Conservation (phyloP, 2,888 invertebrate genomes). For the Amiota communis region DNA sequence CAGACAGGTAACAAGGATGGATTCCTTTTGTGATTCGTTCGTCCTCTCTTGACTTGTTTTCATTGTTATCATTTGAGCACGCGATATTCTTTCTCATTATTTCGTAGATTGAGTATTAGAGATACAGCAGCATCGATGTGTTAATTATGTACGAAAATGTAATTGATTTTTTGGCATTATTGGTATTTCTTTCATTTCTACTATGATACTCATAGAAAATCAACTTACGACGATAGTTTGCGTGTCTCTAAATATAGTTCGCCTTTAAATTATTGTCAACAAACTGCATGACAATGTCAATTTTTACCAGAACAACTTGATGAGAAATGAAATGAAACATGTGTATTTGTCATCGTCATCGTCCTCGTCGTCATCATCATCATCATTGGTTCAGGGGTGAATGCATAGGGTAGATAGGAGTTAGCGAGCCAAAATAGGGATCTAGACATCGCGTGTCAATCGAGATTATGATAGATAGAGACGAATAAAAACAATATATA, state of each 20-base stretch:
- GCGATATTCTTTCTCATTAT: too few relatives aligned
- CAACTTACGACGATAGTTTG: neutral
- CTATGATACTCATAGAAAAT: too few relatives aligned
- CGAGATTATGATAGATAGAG: constrained; percentile 63
- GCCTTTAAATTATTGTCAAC: constrained; percentile 51
- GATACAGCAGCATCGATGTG: neutral
- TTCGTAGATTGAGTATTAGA: too few relatives aligned
- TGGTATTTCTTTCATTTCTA: too few relatives aligned
- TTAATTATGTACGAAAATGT: constrained; percentile 14
- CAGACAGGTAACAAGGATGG: too few relatives aligned
- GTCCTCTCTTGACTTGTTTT: too few relatives aligned
- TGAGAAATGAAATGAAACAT: constrained; percentile 13
- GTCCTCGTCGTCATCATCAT: too few relatives aligned
- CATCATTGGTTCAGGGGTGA: too few relatives aligned
- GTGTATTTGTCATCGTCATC: too few relatives aligned
- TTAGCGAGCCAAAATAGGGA: neutral
- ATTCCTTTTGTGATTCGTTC: too few relatives aligned
- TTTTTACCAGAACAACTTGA: constrained; percentile 50
- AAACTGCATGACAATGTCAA: constrained; percentile 67
- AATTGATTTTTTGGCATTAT: neutral
- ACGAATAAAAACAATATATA: constrained; percentile 30
- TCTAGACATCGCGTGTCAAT: constrained; percentile 60
- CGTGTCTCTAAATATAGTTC: constrained; percentile 38
- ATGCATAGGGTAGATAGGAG: too few relatives aligned
- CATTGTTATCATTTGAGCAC: too few relatives aligned